Conservation (phyloP, 2,113 vertebrate species). For the Phodopus roborovskii region DNA sequence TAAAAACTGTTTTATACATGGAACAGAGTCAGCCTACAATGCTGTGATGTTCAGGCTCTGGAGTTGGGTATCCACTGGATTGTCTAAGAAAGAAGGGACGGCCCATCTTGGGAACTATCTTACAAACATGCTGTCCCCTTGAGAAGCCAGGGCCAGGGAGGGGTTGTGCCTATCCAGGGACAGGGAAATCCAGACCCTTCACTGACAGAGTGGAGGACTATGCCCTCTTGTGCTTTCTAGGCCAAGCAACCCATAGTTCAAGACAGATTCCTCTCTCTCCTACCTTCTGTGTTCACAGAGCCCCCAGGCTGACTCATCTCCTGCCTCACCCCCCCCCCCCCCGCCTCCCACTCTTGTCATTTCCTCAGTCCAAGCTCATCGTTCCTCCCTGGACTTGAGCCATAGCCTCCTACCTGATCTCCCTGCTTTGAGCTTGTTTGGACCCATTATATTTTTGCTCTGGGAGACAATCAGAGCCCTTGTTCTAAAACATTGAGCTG, state of each 20-base stretch:
- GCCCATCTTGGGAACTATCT: background rate
- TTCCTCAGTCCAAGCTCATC: background rate
- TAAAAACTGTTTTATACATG: background rate
- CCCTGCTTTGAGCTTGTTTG: too few species aligned
- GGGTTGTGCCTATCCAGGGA: background rate
- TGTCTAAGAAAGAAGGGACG: background rate
- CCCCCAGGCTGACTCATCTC: too few species aligned
- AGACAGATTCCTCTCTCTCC: background rate
- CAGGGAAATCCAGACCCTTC: background rate
- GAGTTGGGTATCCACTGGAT: background rate
- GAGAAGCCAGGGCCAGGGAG: background rate
- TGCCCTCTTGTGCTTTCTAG: background rate
- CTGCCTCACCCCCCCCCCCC: background rate
- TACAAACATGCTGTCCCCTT: background rate
- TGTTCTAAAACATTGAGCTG: background rate
- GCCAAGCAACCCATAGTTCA: background rate
- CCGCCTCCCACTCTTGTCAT: background rate
- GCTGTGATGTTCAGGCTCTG: too few species aligned
- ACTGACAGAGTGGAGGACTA: background rate
- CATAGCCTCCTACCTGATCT: background rate
- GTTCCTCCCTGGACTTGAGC: background rate
- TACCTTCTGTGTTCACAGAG: background rate
- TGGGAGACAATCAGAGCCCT: background rate
- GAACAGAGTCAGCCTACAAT: background rate
- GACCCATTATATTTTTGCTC: background rate